Conservation (phyloP, 2,113 vertebrate species). For the Nannospalax galili region DNA sequence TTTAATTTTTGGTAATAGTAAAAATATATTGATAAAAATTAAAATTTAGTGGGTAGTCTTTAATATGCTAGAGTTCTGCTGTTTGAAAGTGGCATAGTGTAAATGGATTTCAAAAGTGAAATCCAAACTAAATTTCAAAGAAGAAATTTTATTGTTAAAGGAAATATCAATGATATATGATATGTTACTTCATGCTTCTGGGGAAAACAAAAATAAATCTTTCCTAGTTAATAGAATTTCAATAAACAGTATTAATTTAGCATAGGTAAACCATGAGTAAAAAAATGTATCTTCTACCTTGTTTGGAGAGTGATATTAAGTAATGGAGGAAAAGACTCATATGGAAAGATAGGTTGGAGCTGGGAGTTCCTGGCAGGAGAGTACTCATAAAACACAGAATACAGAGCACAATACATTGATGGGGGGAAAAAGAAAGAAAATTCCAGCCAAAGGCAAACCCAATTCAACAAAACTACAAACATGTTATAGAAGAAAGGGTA, state of each 20-base stretch:
- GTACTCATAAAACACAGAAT: neutral
- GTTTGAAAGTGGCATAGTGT: neutral
- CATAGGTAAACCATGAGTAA: neutral
- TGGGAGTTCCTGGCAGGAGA: neutral
- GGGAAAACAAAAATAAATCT: neutral
- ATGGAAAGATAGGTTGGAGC: neutral
- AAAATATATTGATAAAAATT: neutral
- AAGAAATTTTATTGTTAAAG: conserved; percentile 8
- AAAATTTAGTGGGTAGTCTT: neutral
- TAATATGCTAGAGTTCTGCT: neutral
- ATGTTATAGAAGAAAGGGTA: neutral
- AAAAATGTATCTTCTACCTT: neutral
- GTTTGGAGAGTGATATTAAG: neutral
- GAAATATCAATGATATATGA: conserved; percentile 32
- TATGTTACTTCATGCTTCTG: neutral
- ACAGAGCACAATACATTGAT: conserved; percentile 12
- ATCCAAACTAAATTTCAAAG: conserved; percentile 46
- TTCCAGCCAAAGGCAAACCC: conserved; percentile 20
- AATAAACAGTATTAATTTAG: conserved; percentile 17
- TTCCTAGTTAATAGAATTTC: conserved; percentile 35
- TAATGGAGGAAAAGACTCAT: neutral
- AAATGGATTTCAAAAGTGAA: neutral
- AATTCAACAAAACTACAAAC: conserved; percentile 41
- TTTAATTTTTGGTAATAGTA: conserved; percentile 66
- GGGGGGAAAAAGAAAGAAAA: neutral